phyloP scores from a whole-genome alignment of 2,888 invertebrate genomes.

The Mycogona germanica region DNA sequence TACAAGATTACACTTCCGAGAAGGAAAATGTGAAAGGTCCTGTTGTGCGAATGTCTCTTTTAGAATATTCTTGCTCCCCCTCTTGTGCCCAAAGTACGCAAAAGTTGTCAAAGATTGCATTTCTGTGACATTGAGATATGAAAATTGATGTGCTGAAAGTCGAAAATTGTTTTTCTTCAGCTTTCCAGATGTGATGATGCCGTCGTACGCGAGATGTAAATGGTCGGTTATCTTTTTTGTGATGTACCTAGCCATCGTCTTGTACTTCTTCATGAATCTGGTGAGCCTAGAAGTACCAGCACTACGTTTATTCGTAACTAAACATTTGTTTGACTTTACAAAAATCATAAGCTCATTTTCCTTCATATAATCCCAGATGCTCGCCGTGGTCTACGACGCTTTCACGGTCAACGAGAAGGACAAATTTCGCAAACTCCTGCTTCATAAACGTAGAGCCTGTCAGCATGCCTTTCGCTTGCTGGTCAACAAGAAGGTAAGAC shows the following conservation, averaged over 20 bases:
- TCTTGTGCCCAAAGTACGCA: too few relatives aligned
- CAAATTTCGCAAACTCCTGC: slow-evolving; percentile 65
- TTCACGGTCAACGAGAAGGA: slow-evolving; percentile 75
- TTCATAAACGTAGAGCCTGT: slow-evolving; percentile 70
- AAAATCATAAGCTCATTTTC: slow-evolving; percentile 4
- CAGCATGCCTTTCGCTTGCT: slow-evolving; percentile 67
- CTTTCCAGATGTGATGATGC: slow-evolving; percentile 90
- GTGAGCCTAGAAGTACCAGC: slow-evolving; percentile 38
- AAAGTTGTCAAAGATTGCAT: background rate
- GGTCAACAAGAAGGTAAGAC: slow-evolving; percentile 50
- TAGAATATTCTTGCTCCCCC: too few relatives aligned
- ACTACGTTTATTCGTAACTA: too few relatives aligned
- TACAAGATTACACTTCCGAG: too few relatives aligned
- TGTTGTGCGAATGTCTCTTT: too few relatives aligned
- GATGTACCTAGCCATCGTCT: slow-evolving; percentile 66
- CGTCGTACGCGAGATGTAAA: slow-evolving; percentile 62
- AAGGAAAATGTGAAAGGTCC: too few relatives aligned
- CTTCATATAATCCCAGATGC: slow-evolving; percentile 44
- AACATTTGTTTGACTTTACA: background rate
- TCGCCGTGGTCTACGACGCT: slow-evolving; percentile 81
- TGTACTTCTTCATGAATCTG: slow-evolving; percentile 81
- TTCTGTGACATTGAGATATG: background rate
- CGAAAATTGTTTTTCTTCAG: slow-evolving; percentile 43
- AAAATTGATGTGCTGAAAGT: too few relatives aligned
- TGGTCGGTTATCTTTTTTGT: slow-evolving; percentile 80